Percentiles rank a stretch among this genome's conserved stretches.
phyloP scores from a whole-genome alignment of 2,797 vertebrate species.

The Chelonia mydas region DNA sequence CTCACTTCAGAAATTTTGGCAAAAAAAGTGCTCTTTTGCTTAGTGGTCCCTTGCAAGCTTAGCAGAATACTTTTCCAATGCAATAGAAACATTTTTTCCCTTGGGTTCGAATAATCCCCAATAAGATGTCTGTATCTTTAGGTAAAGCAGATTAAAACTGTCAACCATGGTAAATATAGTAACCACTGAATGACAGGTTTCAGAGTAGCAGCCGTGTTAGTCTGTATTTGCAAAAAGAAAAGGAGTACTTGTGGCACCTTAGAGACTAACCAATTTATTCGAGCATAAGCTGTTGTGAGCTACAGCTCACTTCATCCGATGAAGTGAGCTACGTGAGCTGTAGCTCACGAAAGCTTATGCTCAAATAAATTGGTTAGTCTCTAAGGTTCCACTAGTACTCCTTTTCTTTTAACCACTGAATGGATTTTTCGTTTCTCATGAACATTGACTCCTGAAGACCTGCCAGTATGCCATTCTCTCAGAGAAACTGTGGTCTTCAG shows the following conservation, averaged over 20 bases:
- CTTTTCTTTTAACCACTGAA: not conserved
- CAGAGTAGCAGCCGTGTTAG: too few relatives aligned
- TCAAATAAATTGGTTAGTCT: too few relatives aligned
- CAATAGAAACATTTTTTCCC: not conserved
- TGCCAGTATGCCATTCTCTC: not conserved
- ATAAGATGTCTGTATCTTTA: conserved; percentile 30
- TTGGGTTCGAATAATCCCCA: conserved; percentile 2
- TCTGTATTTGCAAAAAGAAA: too few relatives aligned
- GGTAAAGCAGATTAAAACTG: conserved; percentile 54
- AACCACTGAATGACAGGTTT: not conserved
- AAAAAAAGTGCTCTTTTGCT: not conserved
- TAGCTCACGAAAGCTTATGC: too few relatives aligned
- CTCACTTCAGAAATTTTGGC: not conserved
- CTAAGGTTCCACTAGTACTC: too few relatives aligned
- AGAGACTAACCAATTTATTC: too few relatives aligned
- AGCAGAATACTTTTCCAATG: not conserved
- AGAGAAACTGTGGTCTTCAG: not conserved
- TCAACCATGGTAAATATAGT: conserved; percentile 37
- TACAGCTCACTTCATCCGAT: too few relatives aligned
- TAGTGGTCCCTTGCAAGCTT: conserved; percentile 30
- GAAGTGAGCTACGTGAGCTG: too few relatives aligned
- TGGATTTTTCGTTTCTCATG: not conserved
- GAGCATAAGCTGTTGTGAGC: too few relatives aligned
- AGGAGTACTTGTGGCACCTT: too few relatives aligned
- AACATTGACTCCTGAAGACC: not conserved